phyloP scores from a whole-genome alignment of 2,113 vertebrate genomes.

The Falcunculus frontatus region DNA sequence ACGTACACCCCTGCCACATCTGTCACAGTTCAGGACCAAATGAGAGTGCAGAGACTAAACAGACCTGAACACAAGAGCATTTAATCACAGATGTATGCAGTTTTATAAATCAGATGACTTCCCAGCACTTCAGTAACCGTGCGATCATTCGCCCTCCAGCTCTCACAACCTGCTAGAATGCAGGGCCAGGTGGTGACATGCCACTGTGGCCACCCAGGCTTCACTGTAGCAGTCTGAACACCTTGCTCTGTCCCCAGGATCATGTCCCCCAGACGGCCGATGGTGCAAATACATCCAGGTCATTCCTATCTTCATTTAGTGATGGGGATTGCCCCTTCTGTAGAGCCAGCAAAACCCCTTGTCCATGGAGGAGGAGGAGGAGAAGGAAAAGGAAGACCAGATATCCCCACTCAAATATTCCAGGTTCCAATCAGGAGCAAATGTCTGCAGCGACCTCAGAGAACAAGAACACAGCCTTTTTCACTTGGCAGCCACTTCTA shows the following conservation, averaged over 20 bases:
- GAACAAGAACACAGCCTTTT: fast-evolving
- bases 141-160: background rate
- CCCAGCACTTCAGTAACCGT: background rate
- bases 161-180: background rate
- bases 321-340: background rate
- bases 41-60: background rate
- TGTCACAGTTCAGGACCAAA: background rate
- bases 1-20: background rate
- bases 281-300: background rate
- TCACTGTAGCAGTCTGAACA: background rate
- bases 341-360: fast-evolving
- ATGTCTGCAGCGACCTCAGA: background rate
- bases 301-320: background rate
- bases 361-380: background rate
- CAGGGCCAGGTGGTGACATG: fast-evolving
- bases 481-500: background rate
- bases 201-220: background rate
- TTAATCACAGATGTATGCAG: background rate
- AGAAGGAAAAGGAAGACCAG: background rate
- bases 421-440: background rate
- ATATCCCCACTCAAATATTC: background rate
- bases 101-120: background rate
- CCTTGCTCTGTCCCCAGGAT: background rate
- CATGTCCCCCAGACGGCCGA: fast-evolving
- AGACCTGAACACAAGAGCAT: background rate